phyloP scores from a whole-genome alignment of 2,113 vertebrate species.

The Rhinolophus ferrumequinum region DNA sequence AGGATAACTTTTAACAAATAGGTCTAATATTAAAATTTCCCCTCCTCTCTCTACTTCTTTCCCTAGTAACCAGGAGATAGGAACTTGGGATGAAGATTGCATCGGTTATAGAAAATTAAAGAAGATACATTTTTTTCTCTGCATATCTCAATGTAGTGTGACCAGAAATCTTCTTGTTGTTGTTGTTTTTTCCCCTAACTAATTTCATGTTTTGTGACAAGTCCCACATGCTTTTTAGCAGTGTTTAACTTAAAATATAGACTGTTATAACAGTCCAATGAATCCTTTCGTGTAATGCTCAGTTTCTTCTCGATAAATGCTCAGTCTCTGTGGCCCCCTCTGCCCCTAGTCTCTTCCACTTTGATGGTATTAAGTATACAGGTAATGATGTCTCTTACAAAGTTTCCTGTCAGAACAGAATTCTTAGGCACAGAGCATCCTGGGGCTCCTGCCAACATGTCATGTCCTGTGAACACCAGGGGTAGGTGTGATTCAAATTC shows the following conservation, averaged over 20 bases:
- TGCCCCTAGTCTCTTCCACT: not conserved
- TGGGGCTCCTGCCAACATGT: not conserved
- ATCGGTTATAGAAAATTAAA: not conserved
- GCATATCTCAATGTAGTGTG: too few species aligned
- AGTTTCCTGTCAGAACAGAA: not conserved
- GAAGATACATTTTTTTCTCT: not conserved
- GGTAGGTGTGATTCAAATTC: not conserved
- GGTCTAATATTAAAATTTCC: not conserved
- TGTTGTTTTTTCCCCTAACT: not conserved
- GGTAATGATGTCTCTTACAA: not conserved
- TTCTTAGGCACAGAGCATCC: too few species aligned
- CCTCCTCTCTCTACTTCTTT: not conserved
- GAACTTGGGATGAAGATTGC: not conserved
- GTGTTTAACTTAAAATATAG: not conserved
- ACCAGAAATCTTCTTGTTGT: not conserved
- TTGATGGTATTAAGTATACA: not conserved
- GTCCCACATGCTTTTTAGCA: not conserved
- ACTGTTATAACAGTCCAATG: not conserved
- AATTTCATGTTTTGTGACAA: not conserved
- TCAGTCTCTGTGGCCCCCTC: not conserved
- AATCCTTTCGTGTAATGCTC: not conserved
- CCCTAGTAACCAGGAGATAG: not conserved
- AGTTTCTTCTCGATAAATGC: not conserved
- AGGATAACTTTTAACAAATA: not conserved
- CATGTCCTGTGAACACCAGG: not conserved